phyloP scores from a whole-genome alignment of 1,140 invertebrate species.

The Pogonognathellus flavescens region DNA sequence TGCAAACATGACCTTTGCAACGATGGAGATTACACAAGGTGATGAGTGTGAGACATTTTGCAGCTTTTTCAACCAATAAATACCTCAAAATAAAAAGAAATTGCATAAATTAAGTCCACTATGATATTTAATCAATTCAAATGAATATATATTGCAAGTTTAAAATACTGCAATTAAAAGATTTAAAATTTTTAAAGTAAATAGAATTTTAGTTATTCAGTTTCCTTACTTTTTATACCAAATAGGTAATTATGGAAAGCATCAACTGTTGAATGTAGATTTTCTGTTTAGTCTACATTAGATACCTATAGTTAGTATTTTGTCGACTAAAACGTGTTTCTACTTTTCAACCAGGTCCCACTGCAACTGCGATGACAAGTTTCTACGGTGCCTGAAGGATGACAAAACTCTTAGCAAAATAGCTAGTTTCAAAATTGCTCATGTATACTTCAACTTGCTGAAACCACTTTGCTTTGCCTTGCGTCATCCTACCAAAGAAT shows the following conservation, averaged over 20 bases:
- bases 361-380: constrained; percentile 80
- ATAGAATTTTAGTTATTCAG: no score
- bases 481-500: constrained; percentile 62
- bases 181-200: neutral
- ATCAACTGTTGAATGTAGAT: no score
- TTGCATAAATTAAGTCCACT: no score
- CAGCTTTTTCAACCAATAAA: no score
- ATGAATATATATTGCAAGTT: no score
- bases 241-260: no score
- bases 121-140: no score
- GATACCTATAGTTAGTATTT: no score
- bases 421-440: constrained; percentile 66
- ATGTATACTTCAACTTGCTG: constrained; percentile 66
- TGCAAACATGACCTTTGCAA: constrained; percentile 80
- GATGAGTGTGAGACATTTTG: constrained; percentile 60
- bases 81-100: no score
- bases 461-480: constrained; percentile 62
- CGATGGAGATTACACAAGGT: constrained; percentile 77
- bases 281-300: no score
- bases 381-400: constrained; percentile 76
- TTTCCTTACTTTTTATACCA: no score
- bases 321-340: neutral
- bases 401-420: constrained; percentile 53
- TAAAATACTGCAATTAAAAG: constrained; percentile 51
- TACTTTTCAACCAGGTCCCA: constrained; percentile 72